These are phyloP conservation scores for Nansenia antarctica DNA, from an alignment of 2,113 vertebrate species.

Conservation along the genomic window DNA sequence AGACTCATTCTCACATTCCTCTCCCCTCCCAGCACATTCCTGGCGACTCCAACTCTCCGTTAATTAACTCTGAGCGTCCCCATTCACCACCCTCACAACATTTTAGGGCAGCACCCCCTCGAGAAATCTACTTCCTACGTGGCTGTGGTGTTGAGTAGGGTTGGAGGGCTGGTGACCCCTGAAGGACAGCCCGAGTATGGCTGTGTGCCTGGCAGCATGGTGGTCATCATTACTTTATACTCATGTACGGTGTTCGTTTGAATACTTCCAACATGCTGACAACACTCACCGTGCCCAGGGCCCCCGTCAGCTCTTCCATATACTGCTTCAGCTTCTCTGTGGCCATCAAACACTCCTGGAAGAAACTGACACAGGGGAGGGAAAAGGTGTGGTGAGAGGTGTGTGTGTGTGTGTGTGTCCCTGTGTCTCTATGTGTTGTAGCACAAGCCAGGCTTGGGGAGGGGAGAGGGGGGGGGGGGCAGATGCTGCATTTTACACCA, in stretches of 20 bases:
- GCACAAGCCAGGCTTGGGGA: not conserved
- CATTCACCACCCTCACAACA: not conserved
- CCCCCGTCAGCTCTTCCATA: constrained; percentile 62
- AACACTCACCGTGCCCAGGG: constrained; percentile 70
- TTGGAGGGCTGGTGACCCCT: no score
- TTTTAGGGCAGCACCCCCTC: no score
- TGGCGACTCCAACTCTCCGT: no score
- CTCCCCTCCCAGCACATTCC: not conserved
- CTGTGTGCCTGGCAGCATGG: no score
- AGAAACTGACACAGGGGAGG: constrained; percentile 64
- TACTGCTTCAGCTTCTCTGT: constrained; percentile 68
- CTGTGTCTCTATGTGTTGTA: not conserved
- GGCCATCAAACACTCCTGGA: constrained; percentile 72
- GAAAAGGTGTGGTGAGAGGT: not conserved
- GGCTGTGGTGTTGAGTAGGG: no score
- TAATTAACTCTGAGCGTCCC: not conserved
- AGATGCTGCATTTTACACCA: constrained; percentile 4
- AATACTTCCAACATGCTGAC: no score
- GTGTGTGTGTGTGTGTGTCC: not conserved
- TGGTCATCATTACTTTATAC: no score
- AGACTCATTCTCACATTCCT: no score
- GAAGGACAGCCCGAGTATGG: no score
- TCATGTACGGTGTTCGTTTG: no score
- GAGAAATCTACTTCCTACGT: no score
- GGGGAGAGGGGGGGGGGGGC: no score